These are phyloP conservation scores for Helleia helle DNA, from an alignment of 2,888 invertebrate genomes.

Conservation along the genomic window DNA sequence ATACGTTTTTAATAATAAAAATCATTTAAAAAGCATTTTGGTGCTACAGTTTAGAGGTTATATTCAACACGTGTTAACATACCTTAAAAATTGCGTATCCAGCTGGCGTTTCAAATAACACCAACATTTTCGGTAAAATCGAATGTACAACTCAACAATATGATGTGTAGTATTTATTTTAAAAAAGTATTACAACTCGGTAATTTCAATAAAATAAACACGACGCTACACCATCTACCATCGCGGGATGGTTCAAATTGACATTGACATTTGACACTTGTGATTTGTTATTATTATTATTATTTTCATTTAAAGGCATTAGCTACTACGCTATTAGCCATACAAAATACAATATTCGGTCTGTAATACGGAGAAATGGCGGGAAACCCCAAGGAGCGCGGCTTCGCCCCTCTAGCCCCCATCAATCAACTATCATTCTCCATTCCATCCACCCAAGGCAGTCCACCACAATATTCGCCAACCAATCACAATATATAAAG, in stretches of 20 bases:
- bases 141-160: neutral
- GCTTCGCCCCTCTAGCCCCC: no score
- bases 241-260: constrained; percentile 18
- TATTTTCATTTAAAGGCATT: no score
- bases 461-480: no score
- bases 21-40: constrained; percentile 1
- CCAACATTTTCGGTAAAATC: constrained; percentile 77
- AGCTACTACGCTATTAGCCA: no score
- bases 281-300: no score
- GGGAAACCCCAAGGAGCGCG: no score
- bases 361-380: no score
- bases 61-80: constrained; percentile 52
- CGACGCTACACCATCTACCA: constrained; percentile 29
- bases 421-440: no score
- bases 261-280: constrained; percentile 7
- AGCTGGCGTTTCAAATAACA: constrained; percentile 94
- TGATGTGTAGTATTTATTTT: neutral
- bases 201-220: constrained; percentile 16
- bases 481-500: no score
- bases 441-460: no score
- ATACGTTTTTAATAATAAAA: no score
- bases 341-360: no score
- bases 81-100: constrained; percentile 97
- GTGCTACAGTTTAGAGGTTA: constrained; percentile 35
- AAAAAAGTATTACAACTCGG: constrained; percentile 14